These are phyloP conservation scores for Tolypeutes matacus DNA, from an alignment of 2,797 vertebrate species.

Conservation along the genomic window DNA sequence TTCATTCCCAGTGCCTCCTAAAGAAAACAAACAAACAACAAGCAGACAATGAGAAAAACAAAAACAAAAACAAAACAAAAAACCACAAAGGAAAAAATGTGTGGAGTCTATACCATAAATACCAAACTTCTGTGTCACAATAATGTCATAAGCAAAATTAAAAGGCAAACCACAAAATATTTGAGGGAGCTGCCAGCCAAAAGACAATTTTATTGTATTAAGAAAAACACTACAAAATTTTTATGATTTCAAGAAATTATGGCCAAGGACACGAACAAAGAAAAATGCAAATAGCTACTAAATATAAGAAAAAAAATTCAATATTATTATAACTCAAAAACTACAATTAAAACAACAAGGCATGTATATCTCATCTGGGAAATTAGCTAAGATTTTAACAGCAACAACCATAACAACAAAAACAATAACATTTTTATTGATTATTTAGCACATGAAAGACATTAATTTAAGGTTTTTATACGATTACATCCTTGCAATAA, in stretches of 20 bases:
- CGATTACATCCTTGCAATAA: neutral
- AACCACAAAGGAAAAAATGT: neutral
- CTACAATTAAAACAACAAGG: neutral
- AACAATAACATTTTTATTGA: slow-evolving; percentile 1
- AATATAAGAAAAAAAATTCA: neutral
- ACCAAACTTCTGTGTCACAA: neutral
- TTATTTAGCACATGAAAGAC: neutral
- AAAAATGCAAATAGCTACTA: neutral
- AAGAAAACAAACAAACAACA: too few relatives aligned
- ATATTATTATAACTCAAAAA: neutral
- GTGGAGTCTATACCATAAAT: neutral
- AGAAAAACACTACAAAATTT: slow-evolving; percentile 14
- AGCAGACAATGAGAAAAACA: too few relatives aligned
- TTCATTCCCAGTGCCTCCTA: too few relatives aligned
- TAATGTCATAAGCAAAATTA: neutral
- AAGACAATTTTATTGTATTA: neutral
- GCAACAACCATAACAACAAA: neutral
- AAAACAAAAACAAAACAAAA: neutral
- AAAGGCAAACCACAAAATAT: slow-evolving; percentile 38
- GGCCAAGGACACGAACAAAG: neutral
- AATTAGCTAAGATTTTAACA: slow-evolving; percentile 22
- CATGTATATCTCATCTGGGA: neutral
- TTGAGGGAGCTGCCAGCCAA: neutral
- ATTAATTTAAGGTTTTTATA: slow-evolving; percentile 7
- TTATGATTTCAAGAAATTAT: neutral